Evolutionary conservation across 2,888 invertebrate species (phyloP).

Genomic region (Standfussiana lucernea): DNA sequence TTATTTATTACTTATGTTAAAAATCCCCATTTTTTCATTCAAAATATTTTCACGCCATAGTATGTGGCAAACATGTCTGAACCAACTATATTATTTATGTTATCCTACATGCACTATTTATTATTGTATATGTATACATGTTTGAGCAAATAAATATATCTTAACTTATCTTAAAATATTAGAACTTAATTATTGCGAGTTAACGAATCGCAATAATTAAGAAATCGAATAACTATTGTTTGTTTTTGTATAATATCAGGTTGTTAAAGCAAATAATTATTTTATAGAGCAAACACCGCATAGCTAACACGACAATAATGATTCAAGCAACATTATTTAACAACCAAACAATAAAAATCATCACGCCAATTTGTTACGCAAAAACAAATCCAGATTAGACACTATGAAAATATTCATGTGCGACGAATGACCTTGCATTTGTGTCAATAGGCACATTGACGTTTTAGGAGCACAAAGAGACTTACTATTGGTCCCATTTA

Average conservation of each 20-base stretch:
- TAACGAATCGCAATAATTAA: not conserved
- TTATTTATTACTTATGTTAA: too few species aligned
- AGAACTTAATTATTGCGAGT: not conserved
- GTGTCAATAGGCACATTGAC: slow-evolving; percentile 64
- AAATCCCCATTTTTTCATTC: too few species aligned
- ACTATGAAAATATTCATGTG: slow-evolving; percentile 31
- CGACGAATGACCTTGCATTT: slow-evolving; percentile 60
- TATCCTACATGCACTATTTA: too few species aligned
- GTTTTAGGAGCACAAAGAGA: slow-evolving; percentile 60
- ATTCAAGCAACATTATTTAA: not conserved
- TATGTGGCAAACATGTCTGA: too few species aligned
- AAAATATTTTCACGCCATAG: too few species aligned
- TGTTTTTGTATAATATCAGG: not conserved
- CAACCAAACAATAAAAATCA: slow-evolving; percentile 2
- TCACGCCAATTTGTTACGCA: not conserved
- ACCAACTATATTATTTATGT: too few species aligned
- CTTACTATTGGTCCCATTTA: slow-evolving; percentile 61
- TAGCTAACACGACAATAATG: not conserved
- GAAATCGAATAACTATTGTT: not conserved
- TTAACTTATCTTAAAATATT: too few species aligned
- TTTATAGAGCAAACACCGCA: not conserved
- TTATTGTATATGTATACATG: too few species aligned
- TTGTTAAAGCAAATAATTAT: not conserved
- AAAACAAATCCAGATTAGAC: slow-evolving; percentile 18
- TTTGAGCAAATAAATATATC: too few species aligned